These are phyloP conservation scores for Apolygus lucorum DNA, from an alignment of 1,140 invertebrate species.

Conservation along the genomic window DNA sequence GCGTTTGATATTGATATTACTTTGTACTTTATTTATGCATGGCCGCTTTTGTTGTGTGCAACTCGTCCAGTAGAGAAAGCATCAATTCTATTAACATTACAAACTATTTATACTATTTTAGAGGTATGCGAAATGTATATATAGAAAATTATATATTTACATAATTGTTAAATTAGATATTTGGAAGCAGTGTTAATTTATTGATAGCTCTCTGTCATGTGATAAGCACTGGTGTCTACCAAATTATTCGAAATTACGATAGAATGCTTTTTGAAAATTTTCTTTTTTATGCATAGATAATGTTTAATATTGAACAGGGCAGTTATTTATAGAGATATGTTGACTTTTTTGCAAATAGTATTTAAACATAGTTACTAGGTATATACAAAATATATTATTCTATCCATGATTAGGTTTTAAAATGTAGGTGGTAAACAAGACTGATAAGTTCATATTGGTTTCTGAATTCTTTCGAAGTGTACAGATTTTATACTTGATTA, in stretches of 20 bases:
- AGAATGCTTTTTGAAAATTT: conserved; percentile 26
- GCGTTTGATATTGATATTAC: too few relatives aligned
- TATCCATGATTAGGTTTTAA: conserved; percentile 21
- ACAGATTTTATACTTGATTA: conserved; percentile 4
- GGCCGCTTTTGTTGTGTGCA: conserved; percentile 28
- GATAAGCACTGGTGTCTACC: conserved; percentile 20
- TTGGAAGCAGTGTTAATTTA: conserved; percentile 17
- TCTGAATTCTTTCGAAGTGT: conserved; percentile 6
- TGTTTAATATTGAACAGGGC: conserved; percentile 23
- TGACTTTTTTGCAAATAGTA: conserved; percentile 25
- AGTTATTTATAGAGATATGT: conserved; percentile 27
- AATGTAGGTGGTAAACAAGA: conserved; percentile 28
- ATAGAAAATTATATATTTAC: conserved; percentile 28
- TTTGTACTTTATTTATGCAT: conserved; percentile 19
- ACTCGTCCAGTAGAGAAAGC: conserved; percentile 24
- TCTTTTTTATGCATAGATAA: conserved; percentile 23
- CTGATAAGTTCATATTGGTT: conserved; percentile 27
- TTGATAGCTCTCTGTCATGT: conserved; percentile 23
- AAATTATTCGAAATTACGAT: conserved; percentile 22
- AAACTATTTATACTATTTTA: conserved; percentile 22
- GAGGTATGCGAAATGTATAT: conserved; percentile 23
- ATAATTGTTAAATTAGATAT: conserved; percentile 23
- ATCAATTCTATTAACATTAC: conserved; percentile 17
- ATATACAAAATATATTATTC: conserved; percentile 25
- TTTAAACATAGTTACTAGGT: conserved; percentile 27